A percentile compares a stretch with the other conserved stretches of the same genome.
These are phyloP conservation scores for Phaedon cochleariae DNA, from an alignment of 2,888 invertebrate genomes.

Conservation along the genomic window DNA sequence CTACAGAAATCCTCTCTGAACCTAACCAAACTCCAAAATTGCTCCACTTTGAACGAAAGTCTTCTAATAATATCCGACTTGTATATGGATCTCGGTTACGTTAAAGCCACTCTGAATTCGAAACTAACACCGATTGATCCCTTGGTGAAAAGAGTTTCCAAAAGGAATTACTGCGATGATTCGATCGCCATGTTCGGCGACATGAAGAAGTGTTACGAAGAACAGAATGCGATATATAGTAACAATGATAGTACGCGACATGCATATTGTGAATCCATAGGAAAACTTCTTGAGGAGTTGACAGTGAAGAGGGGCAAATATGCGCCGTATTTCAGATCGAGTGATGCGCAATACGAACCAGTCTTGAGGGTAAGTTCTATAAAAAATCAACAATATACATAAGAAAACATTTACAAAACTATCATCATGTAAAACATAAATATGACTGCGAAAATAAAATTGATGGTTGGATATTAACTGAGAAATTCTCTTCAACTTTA, in stretches of 20 bases:
- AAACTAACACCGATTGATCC: slow-evolving; percentile 83
- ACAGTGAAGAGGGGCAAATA: slow-evolving; percentile 58
- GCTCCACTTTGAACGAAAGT: slow-evolving; percentile 1
- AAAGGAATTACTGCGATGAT: slow-evolving; percentile 73
- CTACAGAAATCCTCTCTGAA: slow-evolving; percentile 27
- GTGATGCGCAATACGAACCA: slow-evolving; percentile 63
- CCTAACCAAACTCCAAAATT: slow-evolving; percentile 19
- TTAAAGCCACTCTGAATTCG: slow-evolving; percentile 68
- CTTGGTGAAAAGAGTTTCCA: slow-evolving; percentile 78
- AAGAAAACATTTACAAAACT: too few species aligned
- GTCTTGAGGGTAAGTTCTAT: slow-evolving; percentile 65
- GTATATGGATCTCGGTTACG: slow-evolving; percentile 63
- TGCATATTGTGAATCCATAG: slow-evolving; percentile 63
- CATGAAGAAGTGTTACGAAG: slow-evolving; percentile 67
- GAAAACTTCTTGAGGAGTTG: slow-evolving; percentile 57
- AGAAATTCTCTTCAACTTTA: too few species aligned
- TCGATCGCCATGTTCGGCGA: slow-evolving; percentile 71
- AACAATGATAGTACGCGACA: slow-evolving; percentile 60
- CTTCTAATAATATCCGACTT: slow-evolving; percentile 48
- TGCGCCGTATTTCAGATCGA: slow-evolving; percentile 66
- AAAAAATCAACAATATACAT: too few species aligned
- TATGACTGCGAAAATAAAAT: too few species aligned
- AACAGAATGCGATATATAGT: slow-evolving; percentile 63
- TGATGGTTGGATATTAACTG: too few species aligned
- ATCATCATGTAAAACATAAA: too few species aligned